A percentile compares a stretch with the other conserved stretches of the same genome.
phyloP scores from a whole-genome alignment of 2,113 vertebrate species.

The Cyanocitta stelleri region DNA sequence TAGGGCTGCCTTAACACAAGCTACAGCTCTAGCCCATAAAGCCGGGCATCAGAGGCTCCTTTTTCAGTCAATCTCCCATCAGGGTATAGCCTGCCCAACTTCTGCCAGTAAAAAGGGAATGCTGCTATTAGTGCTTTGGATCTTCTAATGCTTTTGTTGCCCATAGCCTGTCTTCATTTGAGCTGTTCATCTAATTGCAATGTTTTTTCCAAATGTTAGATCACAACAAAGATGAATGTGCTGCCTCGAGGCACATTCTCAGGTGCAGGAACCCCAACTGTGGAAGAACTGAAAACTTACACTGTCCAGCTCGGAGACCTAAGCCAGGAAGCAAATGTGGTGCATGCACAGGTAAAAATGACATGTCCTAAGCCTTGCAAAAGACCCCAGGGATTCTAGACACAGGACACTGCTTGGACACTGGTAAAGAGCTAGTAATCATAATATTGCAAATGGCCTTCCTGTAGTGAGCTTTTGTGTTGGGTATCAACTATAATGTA shows the following conservation, averaged over 20 bases:
- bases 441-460: not conserved
- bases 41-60: not conserved
- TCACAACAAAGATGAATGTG: conserved; percentile 50
- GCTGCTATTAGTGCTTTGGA: not conserved
- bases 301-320: conserved; percentile 75
- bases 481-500: not conserved
- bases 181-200: not conserved
- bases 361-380: not conserved
- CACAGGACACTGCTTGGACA: not conserved
- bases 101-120: not conserved
- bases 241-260: conserved; percentile 68
- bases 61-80: not conserved
- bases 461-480: not conserved
- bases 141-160: not conserved
- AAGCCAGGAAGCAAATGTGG: conserved; percentile 60
- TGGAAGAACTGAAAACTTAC: conserved; percentile 78
- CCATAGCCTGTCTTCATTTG: not conserved
- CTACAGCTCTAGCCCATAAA: not conserved
- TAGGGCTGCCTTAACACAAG: not conserved
- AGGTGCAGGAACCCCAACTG: conserved; percentile 65
- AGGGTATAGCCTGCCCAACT: not conserved
- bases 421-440: not conserved
- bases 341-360: conserved; percentile 68
- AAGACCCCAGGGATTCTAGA: not conserved
- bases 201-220: conserved; percentile 46